phyloP scores from a whole-genome alignment of 2,888 invertebrate species.

The Cordilura impudica region DNA sequence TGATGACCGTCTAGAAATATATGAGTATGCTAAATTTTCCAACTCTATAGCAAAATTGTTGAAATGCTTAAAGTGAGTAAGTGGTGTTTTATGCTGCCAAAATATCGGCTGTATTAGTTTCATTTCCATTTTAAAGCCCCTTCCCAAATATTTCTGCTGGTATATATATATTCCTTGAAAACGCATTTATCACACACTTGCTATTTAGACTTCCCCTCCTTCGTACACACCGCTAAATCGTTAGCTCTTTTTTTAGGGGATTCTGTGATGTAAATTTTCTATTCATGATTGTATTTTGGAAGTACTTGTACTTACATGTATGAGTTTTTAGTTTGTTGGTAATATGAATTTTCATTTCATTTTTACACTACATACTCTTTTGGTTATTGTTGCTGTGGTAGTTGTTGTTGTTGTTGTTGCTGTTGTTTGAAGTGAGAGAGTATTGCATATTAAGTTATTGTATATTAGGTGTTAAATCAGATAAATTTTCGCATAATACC shows the following conservation, averaged over 20 bases:
- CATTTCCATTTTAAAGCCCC: constrained; percentile 34
- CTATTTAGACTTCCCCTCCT: constrained; percentile 19
- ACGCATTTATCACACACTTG: constrained; percentile 61
- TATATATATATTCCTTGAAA: constrained; percentile 51
- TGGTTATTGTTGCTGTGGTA: constrained; percentile 50
- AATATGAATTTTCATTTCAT: background rate
- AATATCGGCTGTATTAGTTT: constrained; percentile 46
- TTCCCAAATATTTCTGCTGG: constrained; percentile 37
- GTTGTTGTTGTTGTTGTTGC: constrained; percentile 48
- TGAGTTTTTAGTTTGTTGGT: background rate
- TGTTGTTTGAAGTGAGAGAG: constrained; percentile 15
- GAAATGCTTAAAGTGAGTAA: background rate
- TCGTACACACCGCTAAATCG: background rate
- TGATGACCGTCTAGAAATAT: constrained; percentile 28
- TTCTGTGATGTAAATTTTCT: constrained; percentile 47
- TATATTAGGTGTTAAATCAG: constrained; percentile 80
- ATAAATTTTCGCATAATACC: constrained; percentile 79
- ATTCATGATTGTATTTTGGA: constrained; percentile 53
- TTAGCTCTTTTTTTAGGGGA: background rate
- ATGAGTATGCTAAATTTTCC: background rate
- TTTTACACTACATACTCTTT: constrained; percentile 1
- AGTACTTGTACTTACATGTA: background rate
- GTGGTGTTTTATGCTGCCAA: constrained; percentile 17
- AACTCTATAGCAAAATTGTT: background rate
- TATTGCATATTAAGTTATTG: constrained; percentile 78